phyloP scores from a whole-genome alignment of 2,113 vertebrate species.

The Tetrax tetrax region DNA sequence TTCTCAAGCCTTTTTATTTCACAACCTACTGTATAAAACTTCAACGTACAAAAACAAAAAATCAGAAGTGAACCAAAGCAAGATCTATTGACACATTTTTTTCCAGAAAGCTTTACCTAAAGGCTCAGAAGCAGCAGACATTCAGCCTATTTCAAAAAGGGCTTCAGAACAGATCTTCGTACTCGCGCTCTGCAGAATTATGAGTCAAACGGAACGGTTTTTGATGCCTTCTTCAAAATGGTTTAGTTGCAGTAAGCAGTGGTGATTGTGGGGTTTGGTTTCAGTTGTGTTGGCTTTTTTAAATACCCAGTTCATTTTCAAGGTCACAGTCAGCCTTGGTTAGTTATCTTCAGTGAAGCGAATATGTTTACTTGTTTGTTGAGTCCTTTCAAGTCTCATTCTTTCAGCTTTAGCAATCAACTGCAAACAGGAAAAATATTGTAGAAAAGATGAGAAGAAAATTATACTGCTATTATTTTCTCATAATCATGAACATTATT shows the following conservation, averaged over 20 bases:
- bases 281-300: not conserved
- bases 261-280: not conserved
- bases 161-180: not conserved
- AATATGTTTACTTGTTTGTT: constrained; percentile 89
- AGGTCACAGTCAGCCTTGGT: not conserved
- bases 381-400: constrained; percentile 87
- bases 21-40: constrained; percentile 52
- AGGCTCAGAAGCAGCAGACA: constrained; percentile 49
- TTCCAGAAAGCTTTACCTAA: constrained; percentile 47
- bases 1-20: constrained; percentile 59
- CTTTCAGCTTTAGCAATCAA: constrained; percentile 95
- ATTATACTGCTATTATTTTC: not conserved
- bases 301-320: not conserved
- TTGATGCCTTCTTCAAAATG: not conserved
- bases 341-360: constrained; percentile 85
- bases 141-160: constrained; percentile 15
- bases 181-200: not conserved
- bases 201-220: not conserved
- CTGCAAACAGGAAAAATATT: constrained; percentile 68
- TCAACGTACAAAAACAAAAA: constrained; percentile 49
- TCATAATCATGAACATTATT: not conserved
- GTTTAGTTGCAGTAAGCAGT: not conserved
- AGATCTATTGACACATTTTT: not conserved
- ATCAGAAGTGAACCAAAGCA: constrained; percentile 23
- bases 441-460: not conserved